Conservation (phyloP, 2,888 invertebrate species). For the Tetragnatha montana region DNA sequence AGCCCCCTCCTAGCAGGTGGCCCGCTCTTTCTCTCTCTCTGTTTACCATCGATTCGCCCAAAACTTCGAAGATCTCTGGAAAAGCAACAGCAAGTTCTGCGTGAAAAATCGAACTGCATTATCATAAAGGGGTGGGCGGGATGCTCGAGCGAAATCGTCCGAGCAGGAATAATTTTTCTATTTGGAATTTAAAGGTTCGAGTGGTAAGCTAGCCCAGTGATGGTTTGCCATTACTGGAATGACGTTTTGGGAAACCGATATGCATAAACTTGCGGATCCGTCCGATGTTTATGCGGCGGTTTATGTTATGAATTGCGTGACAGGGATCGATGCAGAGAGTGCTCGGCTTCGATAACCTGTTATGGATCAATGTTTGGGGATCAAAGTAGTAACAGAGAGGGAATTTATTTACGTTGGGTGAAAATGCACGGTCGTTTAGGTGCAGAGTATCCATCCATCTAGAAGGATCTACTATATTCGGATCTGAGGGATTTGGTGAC, state of each 20-base stretch:
- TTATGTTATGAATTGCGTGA: neutral
- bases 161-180: slow-evolving; percentile 32
- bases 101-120: slow-evolving; percentile 39
- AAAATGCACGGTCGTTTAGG: too few relatives aligned
- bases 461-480: too few relatives aligned
- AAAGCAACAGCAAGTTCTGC: slow-evolving; percentile 15
- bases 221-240: neutral
- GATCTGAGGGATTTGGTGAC: too few relatives aligned
- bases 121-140: slow-evolving; percentile 36
- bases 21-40: slow-evolving; percentile 17
- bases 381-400: too few relatives aligned
- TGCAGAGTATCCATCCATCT: too few relatives aligned
- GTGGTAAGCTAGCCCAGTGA: neutral
- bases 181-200: slow-evolving; percentile 6
- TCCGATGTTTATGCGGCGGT: neutral
- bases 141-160: slow-evolving; percentile 13
- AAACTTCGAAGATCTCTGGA: neutral
- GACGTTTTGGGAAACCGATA: neutral
- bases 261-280: neutral
- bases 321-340: too few relatives aligned
- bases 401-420: too few relatives aligned
- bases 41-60: slow-evolving; percentile 26
- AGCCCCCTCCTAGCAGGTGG: slow-evolving; percentile 24
- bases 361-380: too few relatives aligned
- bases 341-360: too few relatives aligned